Conservation (phyloP, 2,797 vertebrate species). For the Eulemur mongoz region DNA sequence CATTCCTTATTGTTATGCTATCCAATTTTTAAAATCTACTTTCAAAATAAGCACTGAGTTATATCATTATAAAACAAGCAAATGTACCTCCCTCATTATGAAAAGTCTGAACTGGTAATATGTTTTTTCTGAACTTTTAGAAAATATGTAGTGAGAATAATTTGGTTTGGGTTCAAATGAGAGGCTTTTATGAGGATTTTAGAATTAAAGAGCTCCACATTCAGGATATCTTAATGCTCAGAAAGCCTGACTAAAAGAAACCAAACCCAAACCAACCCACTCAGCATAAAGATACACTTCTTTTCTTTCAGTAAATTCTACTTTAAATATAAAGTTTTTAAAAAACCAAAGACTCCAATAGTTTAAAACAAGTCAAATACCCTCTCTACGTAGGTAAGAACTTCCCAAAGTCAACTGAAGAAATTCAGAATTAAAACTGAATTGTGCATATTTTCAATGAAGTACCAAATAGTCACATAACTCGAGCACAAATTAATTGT, state of each 20-base stretch:
- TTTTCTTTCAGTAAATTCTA: conserved; percentile 74
- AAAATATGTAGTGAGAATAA: conserved; percentile 56
- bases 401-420: conserved; percentile 78
- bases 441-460: conserved; percentile 64
- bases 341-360: conserved; percentile 53
- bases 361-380: conserved; percentile 59
- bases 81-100: not conserved
- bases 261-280: not conserved
- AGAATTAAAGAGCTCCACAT: not conserved
- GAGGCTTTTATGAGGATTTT: conserved; percentile 33
- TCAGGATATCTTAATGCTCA: not conserved
- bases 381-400: conserved; percentile 74
- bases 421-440: conserved; percentile 74
- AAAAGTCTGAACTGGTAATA: not conserved
- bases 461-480: conserved; percentile 24
- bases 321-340: conserved; percentile 1
- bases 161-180: conserved; percentile 53
- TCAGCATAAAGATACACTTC: conserved; percentile 11
- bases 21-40: conserved; percentile 48
- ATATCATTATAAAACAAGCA: not conserved
- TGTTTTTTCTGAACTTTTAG: not conserved
- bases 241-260: conserved; percentile 5
- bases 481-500: not conserved
- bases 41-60: conserved; percentile 60
- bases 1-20: conserved; percentile 47